These are phyloP conservation scores for Temnopleurus reevesii DNA, from an alignment of 53 echinoderm and acorn worm genomes.

Conservation along the genomic window DNA sequence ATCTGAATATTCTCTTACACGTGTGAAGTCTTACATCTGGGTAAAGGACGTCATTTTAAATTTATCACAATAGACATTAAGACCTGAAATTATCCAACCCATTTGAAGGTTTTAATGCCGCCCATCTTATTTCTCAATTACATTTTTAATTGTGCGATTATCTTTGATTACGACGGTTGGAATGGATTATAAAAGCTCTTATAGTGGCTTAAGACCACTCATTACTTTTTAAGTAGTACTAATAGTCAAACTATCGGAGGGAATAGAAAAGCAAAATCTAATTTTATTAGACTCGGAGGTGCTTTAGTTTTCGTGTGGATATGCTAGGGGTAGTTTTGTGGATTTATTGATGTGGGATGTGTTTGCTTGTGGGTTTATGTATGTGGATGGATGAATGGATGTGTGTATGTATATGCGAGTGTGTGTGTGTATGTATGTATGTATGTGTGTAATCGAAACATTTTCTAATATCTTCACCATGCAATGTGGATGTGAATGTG, in stretches of 20 bases:
- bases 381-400: not conserved
- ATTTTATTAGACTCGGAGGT: not conserved
- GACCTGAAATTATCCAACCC: not conserved
- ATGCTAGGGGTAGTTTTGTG: no score
- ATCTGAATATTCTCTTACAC: no score
- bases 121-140: not conserved
- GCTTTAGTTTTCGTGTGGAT: no score
- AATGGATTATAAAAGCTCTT: not conserved
- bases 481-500: no score
- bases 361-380: not conserved
- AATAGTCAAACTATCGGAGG: not conserved
- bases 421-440: no score
- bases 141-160: conserved; percentile 17
- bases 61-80: no score
- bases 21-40: no score
- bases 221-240: not conserved
- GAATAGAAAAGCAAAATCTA: not conserved
- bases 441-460: no score
- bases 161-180: conserved; percentile 2
- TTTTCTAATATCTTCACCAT: no score
- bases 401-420: not conserved
- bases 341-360: not conserved
- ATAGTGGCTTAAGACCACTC: not conserved
- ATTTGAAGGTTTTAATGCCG: not conserved
- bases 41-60: no score